Evolutionary conservation across 2,888 invertebrate genomes (phyloP).

Genomic region (Platypus cylindrus): DNA sequence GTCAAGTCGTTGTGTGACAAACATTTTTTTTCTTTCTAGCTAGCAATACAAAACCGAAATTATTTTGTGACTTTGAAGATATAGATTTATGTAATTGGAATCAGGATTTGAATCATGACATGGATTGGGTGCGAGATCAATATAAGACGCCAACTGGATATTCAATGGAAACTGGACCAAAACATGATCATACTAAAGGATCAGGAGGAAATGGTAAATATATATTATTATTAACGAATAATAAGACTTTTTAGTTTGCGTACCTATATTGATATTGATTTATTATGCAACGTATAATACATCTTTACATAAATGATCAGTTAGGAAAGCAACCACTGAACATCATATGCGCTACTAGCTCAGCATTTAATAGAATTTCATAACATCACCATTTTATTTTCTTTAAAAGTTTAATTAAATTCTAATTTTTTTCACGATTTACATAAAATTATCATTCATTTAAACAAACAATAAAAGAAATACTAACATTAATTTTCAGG

Average conservation of each 20-base stretch:
- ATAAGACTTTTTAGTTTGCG: too few relatives aligned
- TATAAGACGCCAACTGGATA: slow-evolving; percentile 47
- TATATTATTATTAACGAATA: too few relatives aligned
- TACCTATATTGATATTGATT: too few relatives aligned
- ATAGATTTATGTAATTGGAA: slow-evolving; percentile 65
- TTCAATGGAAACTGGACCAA: slow-evolving; percentile 57
- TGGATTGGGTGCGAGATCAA: slow-evolving; percentile 60
- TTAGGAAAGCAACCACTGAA: too few relatives aligned
- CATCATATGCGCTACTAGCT: too few relatives aligned
- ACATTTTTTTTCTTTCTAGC: slow-evolving; percentile 23
- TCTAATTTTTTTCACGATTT: too few relatives aligned
- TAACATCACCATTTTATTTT: too few relatives aligned
- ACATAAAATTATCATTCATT: too few relatives aligned
- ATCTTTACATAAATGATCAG: too few relatives aligned
- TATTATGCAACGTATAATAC: too few relatives aligned
- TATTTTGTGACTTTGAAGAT: slow-evolving; percentile 55
- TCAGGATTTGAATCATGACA: slow-evolving; percentile 55
- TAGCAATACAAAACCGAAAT: slow-evolving; percentile 29
- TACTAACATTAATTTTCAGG: slow-evolving; percentile 36
- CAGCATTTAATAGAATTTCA: too few relatives aligned
- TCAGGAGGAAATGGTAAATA: slow-evolving; percentile 9
- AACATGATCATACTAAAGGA: slow-evolving; percentile 62
- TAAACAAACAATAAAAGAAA: not conserved
- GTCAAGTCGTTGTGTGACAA: not conserved
- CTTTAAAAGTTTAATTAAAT: too few relatives aligned